Conservation (phyloP, 2,113 vertebrate genomes). For the Machaerirhynchus nigripectus region DNA sequence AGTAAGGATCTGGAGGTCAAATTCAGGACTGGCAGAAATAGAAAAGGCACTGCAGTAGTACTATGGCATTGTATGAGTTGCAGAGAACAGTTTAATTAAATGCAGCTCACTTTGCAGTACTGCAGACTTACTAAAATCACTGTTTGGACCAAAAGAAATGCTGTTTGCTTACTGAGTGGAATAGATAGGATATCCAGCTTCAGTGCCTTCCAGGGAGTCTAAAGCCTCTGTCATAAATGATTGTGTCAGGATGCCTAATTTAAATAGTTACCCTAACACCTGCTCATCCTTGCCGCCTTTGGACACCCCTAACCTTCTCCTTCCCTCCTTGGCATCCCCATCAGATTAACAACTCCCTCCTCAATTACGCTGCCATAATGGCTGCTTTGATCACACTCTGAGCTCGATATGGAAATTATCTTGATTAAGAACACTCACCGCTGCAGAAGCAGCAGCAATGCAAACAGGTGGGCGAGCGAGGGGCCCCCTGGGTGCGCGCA, state of each 20-base stretch:
- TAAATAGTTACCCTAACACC: constrained; percentile 52
- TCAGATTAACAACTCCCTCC: constrained; percentile 27
- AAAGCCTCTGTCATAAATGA: background rate
- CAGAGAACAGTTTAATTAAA: background rate
- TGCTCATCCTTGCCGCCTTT: constrained; percentile 11
- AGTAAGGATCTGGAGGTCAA: background rate
- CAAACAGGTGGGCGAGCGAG: fast-evolving
- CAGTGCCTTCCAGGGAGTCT: background rate
- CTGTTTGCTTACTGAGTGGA: background rate
- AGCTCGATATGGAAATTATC: background rate
- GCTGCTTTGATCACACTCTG: constrained; percentile 9
- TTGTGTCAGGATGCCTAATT: constrained; percentile 16
- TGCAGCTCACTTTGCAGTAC: background rate
- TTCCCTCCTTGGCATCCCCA: background rate
- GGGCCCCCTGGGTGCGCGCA: background rate
- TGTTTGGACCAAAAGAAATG: background rate
- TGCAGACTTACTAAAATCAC: background rate
- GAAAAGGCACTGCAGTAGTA: background rate
- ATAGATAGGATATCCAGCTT: background rate
- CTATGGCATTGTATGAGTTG: background rate
- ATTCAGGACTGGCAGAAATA: background rate
- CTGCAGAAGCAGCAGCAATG: background rate
- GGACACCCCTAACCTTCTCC: constrained; percentile 23
- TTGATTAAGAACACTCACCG: background rate
- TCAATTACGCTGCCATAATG: background rate